phyloP scores from a whole-genome alignment of 1,140 invertebrate genomes.

The Drosophila jambulina region DNA sequence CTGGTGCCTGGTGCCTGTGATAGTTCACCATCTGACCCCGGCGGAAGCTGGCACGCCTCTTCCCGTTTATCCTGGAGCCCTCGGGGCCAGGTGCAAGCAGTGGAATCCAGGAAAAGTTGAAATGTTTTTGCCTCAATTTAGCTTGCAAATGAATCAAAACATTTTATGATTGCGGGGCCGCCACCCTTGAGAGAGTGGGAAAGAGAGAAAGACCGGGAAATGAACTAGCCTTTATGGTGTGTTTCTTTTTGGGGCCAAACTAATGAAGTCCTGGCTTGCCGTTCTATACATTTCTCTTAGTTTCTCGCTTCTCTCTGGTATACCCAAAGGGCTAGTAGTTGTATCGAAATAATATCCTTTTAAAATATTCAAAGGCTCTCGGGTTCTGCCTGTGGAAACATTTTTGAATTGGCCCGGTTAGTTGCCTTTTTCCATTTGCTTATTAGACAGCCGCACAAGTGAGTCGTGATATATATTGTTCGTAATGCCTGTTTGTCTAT shows the following conservation, averaged over 20 bases:
- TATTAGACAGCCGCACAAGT: not conserved
- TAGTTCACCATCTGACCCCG: slow-evolving; percentile 17
- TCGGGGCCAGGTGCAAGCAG: slow-evolving; percentile 16
- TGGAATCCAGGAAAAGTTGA: slow-evolving; percentile 35
- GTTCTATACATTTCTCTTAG: not conserved
- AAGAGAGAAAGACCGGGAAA: slow-evolving; percentile 2
- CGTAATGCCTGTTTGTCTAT: not conserved
- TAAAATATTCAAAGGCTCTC: not conserved
- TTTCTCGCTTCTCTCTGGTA: not conserved
- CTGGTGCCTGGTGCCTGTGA: slow-evolving; percentile 1
- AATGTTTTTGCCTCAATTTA: slow-evolving; percentile 46
- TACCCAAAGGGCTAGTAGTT: slow-evolving; percentile 10
- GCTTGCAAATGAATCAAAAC: slow-evolving; percentile 52
- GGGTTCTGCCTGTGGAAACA: not conserved
- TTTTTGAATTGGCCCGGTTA: slow-evolving; percentile 5
- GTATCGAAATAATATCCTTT: slow-evolving; percentile 17
- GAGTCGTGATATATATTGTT: not conserved
- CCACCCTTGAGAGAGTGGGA: not conserved
- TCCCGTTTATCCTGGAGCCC: slow-evolving; percentile 1
- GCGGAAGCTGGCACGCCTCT: slow-evolving; percentile 29
- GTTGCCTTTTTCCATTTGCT: slow-evolving; percentile 8
- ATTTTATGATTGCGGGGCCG: slow-evolving; percentile 44
- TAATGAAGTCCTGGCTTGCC: slow-evolving; percentile 21
- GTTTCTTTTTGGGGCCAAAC: not conserved
- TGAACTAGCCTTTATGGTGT: slow-evolving; percentile 25